Evolutionary conservation across 2,113 vertebrate genomes (phyloP).

Genomic region (Mungos mungo): DNA sequence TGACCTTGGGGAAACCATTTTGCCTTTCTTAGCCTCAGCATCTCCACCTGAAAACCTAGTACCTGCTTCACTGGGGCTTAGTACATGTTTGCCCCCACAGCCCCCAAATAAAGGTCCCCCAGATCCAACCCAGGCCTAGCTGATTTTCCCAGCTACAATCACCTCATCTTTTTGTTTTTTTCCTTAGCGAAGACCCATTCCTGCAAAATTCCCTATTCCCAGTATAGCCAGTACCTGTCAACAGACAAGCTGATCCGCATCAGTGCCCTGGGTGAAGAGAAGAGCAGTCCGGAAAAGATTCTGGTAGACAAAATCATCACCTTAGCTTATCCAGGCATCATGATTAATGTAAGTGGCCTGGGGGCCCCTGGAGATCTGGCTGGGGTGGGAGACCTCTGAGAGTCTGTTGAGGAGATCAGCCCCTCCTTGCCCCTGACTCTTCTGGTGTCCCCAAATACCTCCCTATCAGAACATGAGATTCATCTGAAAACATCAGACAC

Average conservation of each 20-base stretch:
- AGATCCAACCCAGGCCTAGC: background rate
- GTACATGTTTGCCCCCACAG: background rate
- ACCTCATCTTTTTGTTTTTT: slow-evolving; percentile 46
- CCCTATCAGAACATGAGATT: background rate
- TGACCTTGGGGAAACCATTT: background rate
- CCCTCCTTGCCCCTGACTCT: background rate
- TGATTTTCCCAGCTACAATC: background rate
- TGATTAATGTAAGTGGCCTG: slow-evolving; percentile 74
- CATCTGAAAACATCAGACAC: background rate
- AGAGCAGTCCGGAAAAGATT: slow-evolving; percentile 47
- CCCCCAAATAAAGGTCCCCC: background rate
- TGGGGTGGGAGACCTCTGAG: background rate
- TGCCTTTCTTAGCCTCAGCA: background rate
- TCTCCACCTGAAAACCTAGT: background rate
- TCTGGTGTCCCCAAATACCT: background rate
- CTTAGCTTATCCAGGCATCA: slow-evolving; percentile 78
- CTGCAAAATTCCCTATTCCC: slow-evolving; percentile 82
- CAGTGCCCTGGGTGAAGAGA: slow-evolving; percentile 82
- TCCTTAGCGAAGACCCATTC: slow-evolving; percentile 81
- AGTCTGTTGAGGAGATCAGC: background rate
- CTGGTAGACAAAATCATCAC: slow-evolving; percentile 82
- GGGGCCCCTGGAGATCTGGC: background rate
- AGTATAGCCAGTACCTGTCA: slow-evolving; percentile 82
- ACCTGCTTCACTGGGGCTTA: background rate
- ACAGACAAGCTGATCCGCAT: slow-evolving; percentile 83